These are phyloP conservation scores for Orbicella faveolata DNA, from an alignment of 64 coral and sea anemone species.

Conservation along the genomic window DNA sequence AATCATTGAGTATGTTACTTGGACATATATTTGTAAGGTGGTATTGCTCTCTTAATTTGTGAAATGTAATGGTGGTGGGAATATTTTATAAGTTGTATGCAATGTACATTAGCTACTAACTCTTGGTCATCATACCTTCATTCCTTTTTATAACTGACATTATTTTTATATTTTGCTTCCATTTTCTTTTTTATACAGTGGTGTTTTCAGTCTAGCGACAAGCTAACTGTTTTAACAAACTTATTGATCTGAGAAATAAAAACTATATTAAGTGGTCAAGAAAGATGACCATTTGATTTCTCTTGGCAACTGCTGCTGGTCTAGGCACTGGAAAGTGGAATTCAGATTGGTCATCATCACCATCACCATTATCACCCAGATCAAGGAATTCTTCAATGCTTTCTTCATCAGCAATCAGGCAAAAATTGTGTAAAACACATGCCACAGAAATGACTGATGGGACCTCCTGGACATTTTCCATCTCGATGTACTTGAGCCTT, in stretches of 20 bases:
- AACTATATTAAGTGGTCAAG: background rate
- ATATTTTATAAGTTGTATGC: too few species aligned
- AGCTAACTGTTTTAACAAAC: too few species aligned
- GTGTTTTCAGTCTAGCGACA: too few species aligned
- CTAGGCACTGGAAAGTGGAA: slow-evolving; percentile 1
- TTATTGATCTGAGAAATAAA: background rate
- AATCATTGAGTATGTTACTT: too few species aligned
- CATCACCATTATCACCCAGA: slow-evolving; percentile 2
- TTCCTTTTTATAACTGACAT: too few species aligned
- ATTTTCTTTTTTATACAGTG: too few species aligned
- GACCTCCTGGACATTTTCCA: slow-evolving; percentile 11
- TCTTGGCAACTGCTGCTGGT: slow-evolving; percentile 11
- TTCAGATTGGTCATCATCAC: background rate
- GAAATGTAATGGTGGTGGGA: too few species aligned
- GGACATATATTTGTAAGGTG: too few species aligned
- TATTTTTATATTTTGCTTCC: too few species aligned
- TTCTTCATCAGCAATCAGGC: slow-evolving; percentile 24
- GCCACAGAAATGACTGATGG: slow-evolving; percentile 13
- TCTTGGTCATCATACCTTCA: too few species aligned
- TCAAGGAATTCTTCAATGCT: slow-evolving; percentile 25
- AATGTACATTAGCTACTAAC: too few species aligned
- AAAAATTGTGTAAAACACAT: slow-evolving; percentile 57
- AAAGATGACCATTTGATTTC: slow-evolving; percentile 11
- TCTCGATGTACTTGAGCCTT: slow-evolving; percentile 26
- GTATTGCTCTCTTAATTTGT: too few species aligned